These are phyloP conservation scores for Formica exsecta DNA, from an alignment of 1,140 invertebrate genomes.

Conservation along the genomic window DNA sequence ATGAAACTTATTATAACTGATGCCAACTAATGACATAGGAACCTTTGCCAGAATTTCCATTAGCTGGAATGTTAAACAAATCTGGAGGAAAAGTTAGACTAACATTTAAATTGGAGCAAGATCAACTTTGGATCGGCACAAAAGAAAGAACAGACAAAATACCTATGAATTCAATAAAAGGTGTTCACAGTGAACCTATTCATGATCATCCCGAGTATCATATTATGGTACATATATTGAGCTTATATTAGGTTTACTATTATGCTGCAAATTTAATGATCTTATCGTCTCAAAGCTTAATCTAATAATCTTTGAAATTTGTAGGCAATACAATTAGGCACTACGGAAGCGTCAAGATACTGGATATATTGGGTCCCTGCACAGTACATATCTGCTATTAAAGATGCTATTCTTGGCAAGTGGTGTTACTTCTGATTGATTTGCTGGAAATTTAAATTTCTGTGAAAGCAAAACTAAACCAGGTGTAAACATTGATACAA, in stretches of 20 bases:
- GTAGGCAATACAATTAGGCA: slow-evolving; percentile 94
- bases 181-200: slow-evolving; percentile 94
- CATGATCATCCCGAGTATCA: slow-evolving; percentile 97
- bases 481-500: slow-evolving; percentile 80
- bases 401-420: slow-evolving; percentile 95
- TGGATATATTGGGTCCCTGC: slow-evolving; percentile 98
- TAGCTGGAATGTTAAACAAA: slow-evolving; percentile 97
- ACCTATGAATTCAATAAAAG: slow-evolving; percentile 96
- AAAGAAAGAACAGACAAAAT: slow-evolving; percentile 98
- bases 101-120: slow-evolving; percentile 96
- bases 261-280: slow-evolving; percentile 35
- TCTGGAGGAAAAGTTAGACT: slow-evolving; percentile 96
- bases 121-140: slow-evolving; percentile 97
- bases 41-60: slow-evolving; percentile 92
- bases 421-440: slow-evolving; percentile 93
- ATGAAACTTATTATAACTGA: slow-evolving; percentile 32
- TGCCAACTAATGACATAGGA: slow-evolving; percentile 87
- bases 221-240: slow-evolving; percentile 91
- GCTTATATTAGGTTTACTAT: background rate
- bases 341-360: slow-evolving; percentile 95
- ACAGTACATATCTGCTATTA: slow-evolving; percentile 96
- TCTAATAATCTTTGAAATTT: slow-evolving; percentile 22
- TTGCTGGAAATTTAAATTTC: slow-evolving; percentile 67
- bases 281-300: slow-evolving; percentile 24
- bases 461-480: slow-evolving; percentile 77